Base-by-base conservation (phyloP, 2,113 vertebrate species). In the Scomber colias region DNA sequence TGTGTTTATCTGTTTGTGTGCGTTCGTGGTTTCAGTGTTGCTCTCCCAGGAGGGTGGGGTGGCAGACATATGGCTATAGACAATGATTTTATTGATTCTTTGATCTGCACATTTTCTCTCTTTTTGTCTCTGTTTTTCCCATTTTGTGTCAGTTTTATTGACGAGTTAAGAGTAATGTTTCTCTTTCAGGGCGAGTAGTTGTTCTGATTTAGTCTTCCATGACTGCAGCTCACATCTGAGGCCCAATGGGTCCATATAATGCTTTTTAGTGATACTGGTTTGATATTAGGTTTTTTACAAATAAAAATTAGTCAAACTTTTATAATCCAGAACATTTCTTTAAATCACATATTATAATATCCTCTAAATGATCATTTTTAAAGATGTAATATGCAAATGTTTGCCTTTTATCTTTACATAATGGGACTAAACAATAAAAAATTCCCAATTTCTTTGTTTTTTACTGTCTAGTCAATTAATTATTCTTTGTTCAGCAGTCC, bases 1-100 rank as follows among this genome's bases (percentile, higher is more conserved):
- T 83, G 77, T 91, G 90, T 89, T 71, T 81, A 55, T 86, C 56
- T 87, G 84, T 87, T 77, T 71, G 71, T 77, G 79, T 82, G 75
- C 10, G 44, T 48, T 79, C 8, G 54, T 78, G 79, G 69, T 86
- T 78, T 88, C 51, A 21, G 78, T 76, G 81, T 76, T 83, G 74
- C 21, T 55, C 74, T 80, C 86, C 63, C 14, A 54, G 69, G 71
- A 79, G 83, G 87, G 72, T 11, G 71, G 75, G 69, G 82, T 72
- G 79, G 83, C 65, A 87, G 68, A 82, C 84, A 79, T 77, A 83
- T 75, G 81, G 77, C 83, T 45, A 3, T 53, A 74, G 27, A 75
- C 53, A 71, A 8, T 61, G 69, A 87, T 76, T 84, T 81, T 62
- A 87, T 91, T 87, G 76, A 77, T 90, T 74, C 65, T 79, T 77